Base-by-base conservation (phyloP, 1,140 invertebrate genomes). In the Aphelenchoides fujianensis region DNA sequence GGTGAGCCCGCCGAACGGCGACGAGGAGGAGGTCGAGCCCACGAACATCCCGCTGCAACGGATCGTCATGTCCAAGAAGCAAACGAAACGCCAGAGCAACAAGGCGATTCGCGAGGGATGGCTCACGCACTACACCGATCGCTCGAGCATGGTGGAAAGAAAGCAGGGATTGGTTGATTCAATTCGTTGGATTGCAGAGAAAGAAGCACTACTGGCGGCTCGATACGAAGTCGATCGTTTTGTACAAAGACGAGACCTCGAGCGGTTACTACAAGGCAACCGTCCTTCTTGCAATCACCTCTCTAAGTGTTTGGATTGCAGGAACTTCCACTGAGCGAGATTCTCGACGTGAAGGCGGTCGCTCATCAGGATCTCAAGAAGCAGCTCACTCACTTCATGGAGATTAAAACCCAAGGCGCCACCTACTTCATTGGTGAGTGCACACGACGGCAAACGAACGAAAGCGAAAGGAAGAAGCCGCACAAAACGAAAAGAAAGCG, bases 11-110 rank as follows among this genome's bases (percentile, higher is more conserved):
- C 27, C 48, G 16, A 36, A 48, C 32, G 74, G 79, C n/a, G 66
- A 74, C 19, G 48, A 53, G 31, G 54, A 68, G 37, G 68, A 53
- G 0, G 37, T 28, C 35, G 77, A 78, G 35, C 71, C 76, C 16
- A 68, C 93, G 85, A 97, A 98, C 87, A 98, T 98, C 87, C 95
- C 95, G 48, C 87, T 98, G 76, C 96, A 96, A 94, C 89, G 96
- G 84, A 94, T 98, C 80, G 94, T 97, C 35, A 95, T 98, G 87
- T 97, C 94, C 62, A 92, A 98, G 30, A 97, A 96, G 84, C 88
- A 98, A 85, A 97, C 93, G 3, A 97, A 97, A 86, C 89, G 92
- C 87, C 91, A 72, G 34, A 72, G 36, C 91, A 48, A 92, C 93
- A 87, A 76, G 62, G 90, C 94, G 72, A 88, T 98, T 7, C 96